These are phyloP conservation scores for Phalacrocorax carbo DNA, from an alignment of 2,113 vertebrate species.

Conservation along the genomic window DNA sequence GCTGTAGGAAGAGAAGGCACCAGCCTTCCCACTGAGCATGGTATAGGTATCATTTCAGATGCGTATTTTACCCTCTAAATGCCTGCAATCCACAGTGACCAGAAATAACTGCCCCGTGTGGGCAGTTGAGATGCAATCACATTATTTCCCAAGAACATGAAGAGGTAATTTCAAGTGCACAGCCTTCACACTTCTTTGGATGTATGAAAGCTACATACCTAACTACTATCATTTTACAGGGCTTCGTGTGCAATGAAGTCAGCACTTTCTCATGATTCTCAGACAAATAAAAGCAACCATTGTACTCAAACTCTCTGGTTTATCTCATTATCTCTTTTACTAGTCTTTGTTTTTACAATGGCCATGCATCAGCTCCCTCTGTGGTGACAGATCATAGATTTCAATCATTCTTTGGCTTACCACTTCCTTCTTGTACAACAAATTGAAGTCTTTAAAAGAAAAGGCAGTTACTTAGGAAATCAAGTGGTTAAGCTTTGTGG, in stretches of 20 bases:
- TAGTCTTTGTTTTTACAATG: slow-evolving; percentile 1
- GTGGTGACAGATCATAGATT: slow-evolving; percentile 56
- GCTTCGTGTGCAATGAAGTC: not conserved
- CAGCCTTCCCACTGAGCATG: not conserved
- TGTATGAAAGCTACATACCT: not conserved
- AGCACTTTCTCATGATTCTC: not conserved
- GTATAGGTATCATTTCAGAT: not conserved
- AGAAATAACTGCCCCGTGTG: slow-evolving; percentile 20
- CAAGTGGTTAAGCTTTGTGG: slow-evolving; percentile 66
- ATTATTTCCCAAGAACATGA: slow-evolving; percentile 1
- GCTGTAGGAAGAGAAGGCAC: not conserved
- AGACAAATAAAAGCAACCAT: not conserved
- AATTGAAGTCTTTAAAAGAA: slow-evolving; percentile 53
- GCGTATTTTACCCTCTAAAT: not conserved
- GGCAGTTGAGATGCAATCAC: slow-evolving; percentile 1
- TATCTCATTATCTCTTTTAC: slow-evolving; percentile 7
- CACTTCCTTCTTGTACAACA: slow-evolving; percentile 73
- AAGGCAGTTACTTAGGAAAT: slow-evolving; percentile 77
- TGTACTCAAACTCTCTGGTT: not conserved
- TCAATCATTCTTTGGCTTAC: slow-evolving; percentile 50
- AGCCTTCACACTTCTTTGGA: not conserved
- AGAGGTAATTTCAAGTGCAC: not conserved
- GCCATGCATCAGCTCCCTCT: not conserved
- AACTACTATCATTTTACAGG: not conserved
- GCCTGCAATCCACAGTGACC: not conserved